Evolutionary conservation across 2,113 vertebrate species (phyloP), one percentile per base, ranked within the genome.

Genomic region (Gadus macrocephalus): DNA sequence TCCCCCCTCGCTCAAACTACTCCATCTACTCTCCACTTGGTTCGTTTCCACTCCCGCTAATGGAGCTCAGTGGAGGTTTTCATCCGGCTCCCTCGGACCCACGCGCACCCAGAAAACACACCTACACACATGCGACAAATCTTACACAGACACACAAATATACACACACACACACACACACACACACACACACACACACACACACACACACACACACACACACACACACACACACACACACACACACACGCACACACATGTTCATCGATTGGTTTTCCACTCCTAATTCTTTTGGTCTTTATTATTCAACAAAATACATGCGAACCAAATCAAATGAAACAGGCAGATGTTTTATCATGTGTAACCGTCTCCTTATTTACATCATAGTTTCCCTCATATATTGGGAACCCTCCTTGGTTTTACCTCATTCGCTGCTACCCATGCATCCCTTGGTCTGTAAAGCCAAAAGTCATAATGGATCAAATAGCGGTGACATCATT

Each of bases 21-120:
- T 90, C 83, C 75, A 78, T 64, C 75, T 81, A 75, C 80, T 84
- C 84, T 87, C 68, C 85, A 75, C 25, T 53, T 14, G 5, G 55
- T 16, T 17, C 55, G 55, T 9, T 35, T 78, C 76, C 74, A 84
- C 71, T 71, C 69, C 77, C 62, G 71, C 77, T 88, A 89, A 91
- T 86, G 88, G 78, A 89, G 80, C 79, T 83, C 62, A 86, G 63
- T 68, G 62, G 70, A 72, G 69, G 63, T 63, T 14, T 19, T 14
- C 19, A 25, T 14, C 55, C 17, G 15, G n/a, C 55, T 17, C 55
- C 5, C 55, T 17, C 55, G 6, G 15, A 58, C 15, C 15, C 55
- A 58, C 55, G 14, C 55, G 14, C 55, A 58, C 55, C 3, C 55
- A 58, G 31, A 35, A 35, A 35, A 35, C 15, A 58, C 55, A 62